Evolutionary conservation across 2,888 invertebrate species (phyloP).

Genomic region (Chromoteleia sp.): DNA sequence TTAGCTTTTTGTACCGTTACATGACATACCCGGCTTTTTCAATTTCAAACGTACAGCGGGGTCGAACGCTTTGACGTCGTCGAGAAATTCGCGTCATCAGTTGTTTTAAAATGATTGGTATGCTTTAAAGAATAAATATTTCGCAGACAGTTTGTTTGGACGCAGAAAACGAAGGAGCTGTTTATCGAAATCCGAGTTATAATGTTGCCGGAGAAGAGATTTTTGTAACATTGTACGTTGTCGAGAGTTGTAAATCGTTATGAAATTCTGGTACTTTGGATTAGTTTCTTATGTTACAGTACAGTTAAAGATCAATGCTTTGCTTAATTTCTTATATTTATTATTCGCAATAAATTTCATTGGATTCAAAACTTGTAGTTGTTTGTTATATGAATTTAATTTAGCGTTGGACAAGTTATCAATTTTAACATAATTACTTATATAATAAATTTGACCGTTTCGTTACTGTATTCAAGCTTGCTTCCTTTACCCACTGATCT

Average conservation of each 20-base stretch:
- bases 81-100: conserved; percentile 9
- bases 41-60: conserved; percentile 2
- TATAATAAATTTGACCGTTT: neutral
- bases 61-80: conserved; percentile 5
- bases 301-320: neutral
- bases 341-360: no score
- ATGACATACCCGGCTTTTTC: conserved; percentile 15
- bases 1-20: conserved; percentile 22
- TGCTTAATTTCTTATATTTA: no score
- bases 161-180: neutral
- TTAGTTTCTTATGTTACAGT: neutral
- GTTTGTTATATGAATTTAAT: no score
- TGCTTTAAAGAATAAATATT: neutral
- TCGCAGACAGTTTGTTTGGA: neutral
- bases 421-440: neutral
- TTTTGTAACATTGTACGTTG: neutral
- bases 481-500: conserved; percentile 11
- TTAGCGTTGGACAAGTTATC: no score
- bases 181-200: neutral
- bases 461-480: neutral
- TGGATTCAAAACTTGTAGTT: no score
- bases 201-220: neutral
- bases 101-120: conserved; percentile 10
- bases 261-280: neutral
- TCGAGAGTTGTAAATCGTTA: neutral